Conservation (phyloP, 2,113 vertebrate species). For the Oreocharis arfaki region DNA sequence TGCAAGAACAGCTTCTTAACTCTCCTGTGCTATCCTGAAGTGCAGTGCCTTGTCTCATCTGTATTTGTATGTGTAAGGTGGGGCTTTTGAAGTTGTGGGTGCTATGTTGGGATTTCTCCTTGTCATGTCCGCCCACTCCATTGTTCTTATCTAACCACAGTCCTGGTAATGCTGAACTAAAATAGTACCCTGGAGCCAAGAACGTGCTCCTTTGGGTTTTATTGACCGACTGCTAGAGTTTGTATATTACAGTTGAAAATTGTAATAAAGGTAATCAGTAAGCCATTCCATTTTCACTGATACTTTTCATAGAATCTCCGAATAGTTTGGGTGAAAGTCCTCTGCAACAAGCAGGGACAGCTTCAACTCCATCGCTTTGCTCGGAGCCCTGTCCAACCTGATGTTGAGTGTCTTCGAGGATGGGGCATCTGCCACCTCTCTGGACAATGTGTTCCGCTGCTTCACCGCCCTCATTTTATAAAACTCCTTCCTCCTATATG, state of each 20-base stretch:
- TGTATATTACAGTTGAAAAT: background rate
- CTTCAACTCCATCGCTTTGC: background rate
- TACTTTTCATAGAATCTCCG: background rate
- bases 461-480: background rate
- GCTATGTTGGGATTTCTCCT: background rate
- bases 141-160: background rate
- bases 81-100: background rate
- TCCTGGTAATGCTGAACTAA: background rate
- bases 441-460: background rate
- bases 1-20: background rate
- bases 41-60: background rate
- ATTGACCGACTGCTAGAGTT: background rate
- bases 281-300: background rate
- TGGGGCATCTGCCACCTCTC: background rate
- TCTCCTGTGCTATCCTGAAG: background rate
- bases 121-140: accelerated
- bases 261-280: background rate
- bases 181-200: background rate
- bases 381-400: background rate
- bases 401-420: background rate
- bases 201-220: background rate
- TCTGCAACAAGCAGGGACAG: background rate
- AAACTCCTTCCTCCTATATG: background rate
- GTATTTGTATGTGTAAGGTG: background rate
- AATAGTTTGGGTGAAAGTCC: background rate